Percentiles rank a stretch among this genome's conserved stretches.
Conservation (phyloP, 1,140 invertebrate species). For the Drosophila nebulosa region DNA sequence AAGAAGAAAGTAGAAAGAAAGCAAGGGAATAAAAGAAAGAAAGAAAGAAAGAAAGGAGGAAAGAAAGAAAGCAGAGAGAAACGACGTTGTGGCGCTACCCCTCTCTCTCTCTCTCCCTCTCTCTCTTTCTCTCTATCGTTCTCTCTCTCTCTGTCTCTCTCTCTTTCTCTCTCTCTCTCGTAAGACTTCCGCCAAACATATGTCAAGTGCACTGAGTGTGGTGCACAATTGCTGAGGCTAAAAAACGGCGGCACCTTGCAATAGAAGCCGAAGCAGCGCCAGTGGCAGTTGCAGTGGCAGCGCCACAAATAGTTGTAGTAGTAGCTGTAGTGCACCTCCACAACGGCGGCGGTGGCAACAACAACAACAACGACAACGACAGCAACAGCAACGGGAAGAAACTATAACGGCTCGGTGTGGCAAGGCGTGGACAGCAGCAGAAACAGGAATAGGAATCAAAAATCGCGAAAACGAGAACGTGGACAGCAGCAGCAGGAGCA, state of each 20-base stretch:
- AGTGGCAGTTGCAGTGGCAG: constrained; percentile 13
- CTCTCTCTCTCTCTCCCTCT: too few species aligned
- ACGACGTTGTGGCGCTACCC: constrained; percentile 12
- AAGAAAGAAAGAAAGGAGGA: background rate
- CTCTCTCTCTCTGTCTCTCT: too few species aligned
- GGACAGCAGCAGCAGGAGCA: background rate
- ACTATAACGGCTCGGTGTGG: constrained; percentile 6
- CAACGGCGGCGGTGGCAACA: constrained; percentile 13
- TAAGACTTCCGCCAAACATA: constrained; percentile 33
- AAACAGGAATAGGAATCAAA: background rate
- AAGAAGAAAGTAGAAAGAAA: background rate
- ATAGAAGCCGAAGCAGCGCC: background rate
- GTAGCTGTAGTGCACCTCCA: background rate
- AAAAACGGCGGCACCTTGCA: constrained; percentile 24
- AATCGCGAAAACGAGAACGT: background rate
- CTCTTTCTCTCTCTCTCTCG: too few species aligned
- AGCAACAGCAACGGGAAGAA: constrained; percentile 21
- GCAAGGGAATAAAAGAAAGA: background rate
- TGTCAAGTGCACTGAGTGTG: constrained; percentile 33
- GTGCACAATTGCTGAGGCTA: constrained; percentile 7
- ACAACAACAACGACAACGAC: constrained; percentile 33
- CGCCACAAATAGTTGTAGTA: too few species aligned
- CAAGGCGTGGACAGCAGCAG: constrained; percentile 1
- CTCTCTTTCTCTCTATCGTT: background rate
- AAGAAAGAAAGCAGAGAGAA: background rate